A percentile compares a stretch with the other conserved stretches of the same genome.
Conservation (phyloP, 92 coral and sea anemone genomes). For the Actinostola sp. region DNA sequence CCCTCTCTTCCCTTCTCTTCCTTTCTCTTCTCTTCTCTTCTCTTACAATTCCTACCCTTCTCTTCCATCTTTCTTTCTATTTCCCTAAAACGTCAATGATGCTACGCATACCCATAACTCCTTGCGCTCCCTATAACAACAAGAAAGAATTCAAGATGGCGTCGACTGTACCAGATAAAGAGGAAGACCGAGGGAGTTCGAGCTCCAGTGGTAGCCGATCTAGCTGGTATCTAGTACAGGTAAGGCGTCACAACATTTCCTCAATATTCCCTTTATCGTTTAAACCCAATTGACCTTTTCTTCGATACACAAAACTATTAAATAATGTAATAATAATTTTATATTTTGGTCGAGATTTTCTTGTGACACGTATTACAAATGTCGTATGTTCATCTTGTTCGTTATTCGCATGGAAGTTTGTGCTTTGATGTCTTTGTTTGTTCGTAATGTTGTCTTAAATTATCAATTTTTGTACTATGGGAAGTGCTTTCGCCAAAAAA, state of each 20-base stretch:
- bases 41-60: too few relatives aligned
- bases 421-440: background rate
- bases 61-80: too few relatives aligned
- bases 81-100: too few relatives aligned
- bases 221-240: slow-evolving; percentile 98
- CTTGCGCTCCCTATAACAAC: slow-evolving; percentile 28
- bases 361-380: slow-evolving; percentile 12
- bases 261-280: background rate
- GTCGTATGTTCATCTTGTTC: slow-evolving; percentile 2
- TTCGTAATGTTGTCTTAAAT: background rate
- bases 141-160: slow-evolving; percentile 73
- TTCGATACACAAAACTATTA: background rate
- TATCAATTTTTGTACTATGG: background rate
- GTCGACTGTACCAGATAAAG: slow-evolving; percentile 76
- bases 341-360: background rate
- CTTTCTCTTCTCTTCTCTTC: background rate
- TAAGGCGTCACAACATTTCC: background rate
- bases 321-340: background rate
- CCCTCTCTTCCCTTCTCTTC: background rate
- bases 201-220: slow-evolving; percentile 98
- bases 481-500: too few relatives aligned
- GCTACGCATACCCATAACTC: slow-evolving; percentile 38
- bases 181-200: slow-evolving; percentile 82
- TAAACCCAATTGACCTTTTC: background rate
- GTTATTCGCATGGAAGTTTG: background rate